Evolutionary conservation across 1,140 invertebrate species (phyloP).

Genomic region (Ladona fulva): DNA sequence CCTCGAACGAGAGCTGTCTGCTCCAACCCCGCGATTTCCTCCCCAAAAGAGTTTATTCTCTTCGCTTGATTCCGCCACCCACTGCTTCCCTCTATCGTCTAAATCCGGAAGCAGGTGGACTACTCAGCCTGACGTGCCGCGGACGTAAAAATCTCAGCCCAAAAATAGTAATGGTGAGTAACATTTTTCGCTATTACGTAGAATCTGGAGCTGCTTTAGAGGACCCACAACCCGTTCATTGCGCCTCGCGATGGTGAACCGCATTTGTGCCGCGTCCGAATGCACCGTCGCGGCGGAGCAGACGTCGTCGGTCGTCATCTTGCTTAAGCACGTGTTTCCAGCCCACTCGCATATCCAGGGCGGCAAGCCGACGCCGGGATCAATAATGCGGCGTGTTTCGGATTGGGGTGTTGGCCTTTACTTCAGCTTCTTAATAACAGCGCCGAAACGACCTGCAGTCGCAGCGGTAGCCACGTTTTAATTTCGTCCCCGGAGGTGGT

Average conservation of each 20-base stretch:
- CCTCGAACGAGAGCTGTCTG: too few relatives aligned
- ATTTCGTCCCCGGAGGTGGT: too few relatives aligned
- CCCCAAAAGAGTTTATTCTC: background rate
- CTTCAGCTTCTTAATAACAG: too few relatives aligned
- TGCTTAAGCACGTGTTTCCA: background rate
- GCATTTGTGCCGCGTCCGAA: too few relatives aligned
- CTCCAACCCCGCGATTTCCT: too few relatives aligned
- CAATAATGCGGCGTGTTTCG: background rate
- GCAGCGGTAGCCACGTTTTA: too few relatives aligned
- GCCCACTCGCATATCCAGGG: background rate
- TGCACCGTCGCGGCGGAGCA: background rate
- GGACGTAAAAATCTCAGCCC: background rate
- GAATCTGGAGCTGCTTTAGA: background rate
- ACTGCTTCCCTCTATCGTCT: background rate
- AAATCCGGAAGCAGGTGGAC: background rate
- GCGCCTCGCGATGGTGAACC: too few relatives aligned
- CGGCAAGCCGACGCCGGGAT: background rate
- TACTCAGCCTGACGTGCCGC: background rate
- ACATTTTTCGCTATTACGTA: constrained; percentile 3
- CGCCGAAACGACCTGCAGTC: too few relatives aligned
- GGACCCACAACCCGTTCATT: too few relatives aligned
- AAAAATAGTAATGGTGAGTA: background rate
- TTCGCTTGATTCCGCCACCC: background rate
- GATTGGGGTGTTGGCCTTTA: background rate
- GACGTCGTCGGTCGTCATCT: background rate